Evolutionary conservation across 1,140 invertebrate genomes (phyloP), one percentile per base, ranked within the genome.

Genomic region (Nymphalis io): DNA sequence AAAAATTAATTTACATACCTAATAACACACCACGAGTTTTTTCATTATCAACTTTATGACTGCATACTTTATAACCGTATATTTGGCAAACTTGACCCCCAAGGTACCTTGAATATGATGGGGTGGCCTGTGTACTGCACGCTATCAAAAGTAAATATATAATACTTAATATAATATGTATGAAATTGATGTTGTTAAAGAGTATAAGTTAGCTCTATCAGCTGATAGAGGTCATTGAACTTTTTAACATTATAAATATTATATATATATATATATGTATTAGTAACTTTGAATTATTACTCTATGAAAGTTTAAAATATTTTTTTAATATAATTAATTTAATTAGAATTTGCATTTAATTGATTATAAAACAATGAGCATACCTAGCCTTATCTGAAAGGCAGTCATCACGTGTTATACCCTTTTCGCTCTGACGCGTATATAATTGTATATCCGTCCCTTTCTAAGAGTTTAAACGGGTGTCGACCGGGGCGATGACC

Each of bases 401-500:
- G 40, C 73, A 46, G 66, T 65, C 64, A 64, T 80, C 78, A 80
- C 78, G 72, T 80, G 78, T 74, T 71, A 63, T 48, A 55, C 13
- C 46, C 51, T 10, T 75, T 74, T 65, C 74, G 15, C 42, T 78
- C 73, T 55, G 16, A 51, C 71, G 38, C 33, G 67, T 12, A n/a
- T 23, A 57, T 66, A 68, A 73, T 60, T 18, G 44, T 72, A 60
- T 68, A 33, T 59, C 63, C 55, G 51, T 81, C 73, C 69, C 74
- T 55, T 58, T 79, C 72, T 74, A 46, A 76, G 74, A 72, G 71
- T 78, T 78, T 80, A 60, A 72, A 55, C 75, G 82, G 76, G 73
- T 81, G 75, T 39, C 76, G 79, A 79, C 80, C 81, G 72, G 79
- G 79, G 62, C 80, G 55, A 66, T 78, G 85, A 82, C 78, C 85